These are phyloP conservation scores for Pituophis catenifer DNA, from an alignment of 2,113 vertebrate genomes.

Conservation along the genomic window DNA sequence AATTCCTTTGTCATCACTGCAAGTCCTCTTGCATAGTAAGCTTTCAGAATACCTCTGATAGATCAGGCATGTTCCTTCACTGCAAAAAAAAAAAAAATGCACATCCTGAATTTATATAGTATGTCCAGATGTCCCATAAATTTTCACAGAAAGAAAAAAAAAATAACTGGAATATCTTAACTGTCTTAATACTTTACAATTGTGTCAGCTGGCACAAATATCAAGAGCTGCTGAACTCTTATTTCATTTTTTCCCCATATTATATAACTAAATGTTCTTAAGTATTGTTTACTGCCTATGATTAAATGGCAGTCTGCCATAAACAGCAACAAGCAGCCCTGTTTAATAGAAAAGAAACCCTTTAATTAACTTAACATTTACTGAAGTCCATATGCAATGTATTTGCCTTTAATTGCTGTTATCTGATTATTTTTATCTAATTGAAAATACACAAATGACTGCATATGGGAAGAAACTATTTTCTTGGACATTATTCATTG, in stretches of 20 bases:
- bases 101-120: background rate
- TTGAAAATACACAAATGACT: background rate
- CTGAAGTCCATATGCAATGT: background rate
- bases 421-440: conserved; percentile 26
- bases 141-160: background rate
- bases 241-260: background rate
- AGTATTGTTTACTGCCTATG: background rate
- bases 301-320: background rate
- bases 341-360: conserved; percentile 16
- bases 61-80: background rate
- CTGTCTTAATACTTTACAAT: background rate
- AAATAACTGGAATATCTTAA: background rate
- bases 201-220: background rate
- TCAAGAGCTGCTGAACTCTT: background rate
- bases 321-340: background rate
- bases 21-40: background rate
- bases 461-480: conserved; percentile 7
- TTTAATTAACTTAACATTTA: conserved; percentile 30
- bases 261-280: background rate
- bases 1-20: background rate
- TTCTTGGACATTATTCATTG: conserved; percentile 15
- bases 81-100: background rate
- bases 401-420: conserved; percentile 16
- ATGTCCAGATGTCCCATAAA: background rate
- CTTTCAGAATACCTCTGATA: background rate